phyloP scores from a whole-genome alignment of 2,888 invertebrate species.

The Plagiodera versicolora region DNA sequence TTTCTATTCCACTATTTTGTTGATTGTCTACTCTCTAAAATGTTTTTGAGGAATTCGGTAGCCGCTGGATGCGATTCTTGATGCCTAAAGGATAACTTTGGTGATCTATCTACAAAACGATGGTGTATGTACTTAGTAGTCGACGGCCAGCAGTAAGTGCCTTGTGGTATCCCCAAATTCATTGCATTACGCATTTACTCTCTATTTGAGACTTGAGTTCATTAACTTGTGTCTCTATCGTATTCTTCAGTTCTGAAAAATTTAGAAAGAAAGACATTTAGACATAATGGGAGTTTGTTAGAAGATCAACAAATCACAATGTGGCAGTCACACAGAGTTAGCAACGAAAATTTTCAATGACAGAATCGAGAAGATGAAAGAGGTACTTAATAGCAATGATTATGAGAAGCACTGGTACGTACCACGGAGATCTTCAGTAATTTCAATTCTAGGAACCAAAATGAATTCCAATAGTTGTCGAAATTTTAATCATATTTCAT shows the following conservation, averaged over 20 bases:
- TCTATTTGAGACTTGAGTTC: slow-evolving; percentile 95
- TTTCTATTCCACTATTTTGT: background rate
- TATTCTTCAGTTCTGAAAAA: slow-evolving; percentile 93
- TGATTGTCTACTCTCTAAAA: background rate
- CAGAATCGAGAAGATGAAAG: no score
- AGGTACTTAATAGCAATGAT: no score
- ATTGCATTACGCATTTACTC: slow-evolving; percentile 96
- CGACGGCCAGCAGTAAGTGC: slow-evolving; percentile 51
- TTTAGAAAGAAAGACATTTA: slow-evolving; percentile 37
- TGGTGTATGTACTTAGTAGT: slow-evolving; percentile 19
- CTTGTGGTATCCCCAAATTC: slow-evolving; percentile 60
- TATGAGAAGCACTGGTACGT: no score
- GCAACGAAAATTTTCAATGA: slow-evolving; percentile 15
- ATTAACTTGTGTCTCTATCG: slow-evolving; percentile 95
- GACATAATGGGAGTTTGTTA: slow-evolving; percentile 1
- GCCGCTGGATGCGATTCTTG: slow-evolving; percentile 6
- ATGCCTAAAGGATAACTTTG: slow-evolving; percentile 17
- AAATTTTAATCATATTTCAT: no score
- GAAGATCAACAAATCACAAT: background rate
- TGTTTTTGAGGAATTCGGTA: background rate
- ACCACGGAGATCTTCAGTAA: no score
- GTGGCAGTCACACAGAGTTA: slow-evolving; percentile 13
- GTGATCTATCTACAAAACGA: slow-evolving; percentile 27
- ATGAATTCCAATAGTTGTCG: no score
- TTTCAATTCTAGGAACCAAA: no score